A percentile compares a stretch with the other conserved stretches of the same genome.
phyloP scores from a whole-genome alignment of 2,888 invertebrate species.

The Spilosoma lubricipeda region DNA sequence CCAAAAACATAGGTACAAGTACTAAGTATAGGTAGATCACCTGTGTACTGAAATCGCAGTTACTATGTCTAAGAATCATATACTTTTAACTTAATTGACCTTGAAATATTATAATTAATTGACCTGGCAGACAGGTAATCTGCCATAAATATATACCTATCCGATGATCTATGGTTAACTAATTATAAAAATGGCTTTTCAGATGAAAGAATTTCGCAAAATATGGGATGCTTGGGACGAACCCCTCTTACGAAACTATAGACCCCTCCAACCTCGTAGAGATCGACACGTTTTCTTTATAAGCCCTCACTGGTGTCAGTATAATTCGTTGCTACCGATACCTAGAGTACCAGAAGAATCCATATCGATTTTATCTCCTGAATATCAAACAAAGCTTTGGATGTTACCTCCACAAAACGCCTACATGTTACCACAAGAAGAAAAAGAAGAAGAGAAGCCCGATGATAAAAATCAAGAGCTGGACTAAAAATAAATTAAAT shows the following conservation, averaged over 20 bases:
- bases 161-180: neutral
- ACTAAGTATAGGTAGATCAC: no score
- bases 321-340: slow-evolving; percentile 81
- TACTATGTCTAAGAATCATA: no score
- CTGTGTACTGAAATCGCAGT: no score
- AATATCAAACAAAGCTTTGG: slow-evolving; percentile 65
- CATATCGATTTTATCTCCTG: slow-evolving; percentile 71
- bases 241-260: slow-evolving; percentile 83
- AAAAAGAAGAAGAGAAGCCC: slow-evolving; percentile 33
- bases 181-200: slow-evolving; percentile 24
- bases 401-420: slow-evolving; percentile 74
- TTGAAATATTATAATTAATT: neutral
- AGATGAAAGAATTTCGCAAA: slow-evolving; percentile 86
- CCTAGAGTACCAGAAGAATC: slow-evolving; percentile 71
- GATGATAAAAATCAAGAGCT: neutral
- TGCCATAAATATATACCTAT: neutral
- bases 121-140: neutral
- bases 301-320: slow-evolving; percentile 81
- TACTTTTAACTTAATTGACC: no score
- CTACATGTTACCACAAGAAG: slow-evolving; percentile 59
- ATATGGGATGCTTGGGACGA: slow-evolving; percentile 83
- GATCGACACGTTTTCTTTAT: slow-evolving; percentile 83
- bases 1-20: no score
- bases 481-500: neutral
- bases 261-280: slow-evolving; percentile 77